Percentiles rank a stretch among this genome's conserved stretches.
Evolutionary conservation across 2,888 invertebrate species (phyloP).

Genomic region (Dryadula phaetusa): DNA sequence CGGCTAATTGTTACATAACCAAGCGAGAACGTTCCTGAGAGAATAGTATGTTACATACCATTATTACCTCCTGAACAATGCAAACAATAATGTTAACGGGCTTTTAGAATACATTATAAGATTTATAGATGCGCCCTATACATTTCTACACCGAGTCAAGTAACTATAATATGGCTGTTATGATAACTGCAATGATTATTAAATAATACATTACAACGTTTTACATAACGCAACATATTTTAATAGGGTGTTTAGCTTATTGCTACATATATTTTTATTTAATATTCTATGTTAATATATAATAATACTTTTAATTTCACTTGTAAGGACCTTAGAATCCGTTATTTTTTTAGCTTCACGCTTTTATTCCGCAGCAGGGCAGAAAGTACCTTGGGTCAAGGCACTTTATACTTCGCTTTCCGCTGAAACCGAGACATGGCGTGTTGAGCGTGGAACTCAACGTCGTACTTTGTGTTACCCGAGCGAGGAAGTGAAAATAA

Average conservation of each 20-base stretch:
- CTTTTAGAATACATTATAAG: conserved; percentile 2
- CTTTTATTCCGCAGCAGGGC: no score
- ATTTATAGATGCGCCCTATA: neutral
- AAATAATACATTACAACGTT: neutral
- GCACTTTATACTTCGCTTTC: no score
- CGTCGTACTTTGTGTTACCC: no score
- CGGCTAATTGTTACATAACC: neutral
- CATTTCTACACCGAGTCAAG: neutral
- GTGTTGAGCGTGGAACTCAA: no score
- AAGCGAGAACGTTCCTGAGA: neutral
- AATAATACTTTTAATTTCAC: no score
- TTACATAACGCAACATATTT: neutral
- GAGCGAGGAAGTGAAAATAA: no score
- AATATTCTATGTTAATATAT: no score
- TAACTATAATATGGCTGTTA: neutral
- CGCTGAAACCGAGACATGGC: no score
- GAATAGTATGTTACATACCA: conserved; percentile 30
- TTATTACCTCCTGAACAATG: conserved; percentile 33
- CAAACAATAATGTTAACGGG: conserved; percentile 38
- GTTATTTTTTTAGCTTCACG: no score
- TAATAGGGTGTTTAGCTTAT: neutral
- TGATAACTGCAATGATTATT: conserved; percentile 10
- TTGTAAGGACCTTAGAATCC: no score
- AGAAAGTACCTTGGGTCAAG: no score
- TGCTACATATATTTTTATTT: no score